Conservation (phyloP, 1,140 invertebrate genomes). For the Brachionus sp. region DNA sequence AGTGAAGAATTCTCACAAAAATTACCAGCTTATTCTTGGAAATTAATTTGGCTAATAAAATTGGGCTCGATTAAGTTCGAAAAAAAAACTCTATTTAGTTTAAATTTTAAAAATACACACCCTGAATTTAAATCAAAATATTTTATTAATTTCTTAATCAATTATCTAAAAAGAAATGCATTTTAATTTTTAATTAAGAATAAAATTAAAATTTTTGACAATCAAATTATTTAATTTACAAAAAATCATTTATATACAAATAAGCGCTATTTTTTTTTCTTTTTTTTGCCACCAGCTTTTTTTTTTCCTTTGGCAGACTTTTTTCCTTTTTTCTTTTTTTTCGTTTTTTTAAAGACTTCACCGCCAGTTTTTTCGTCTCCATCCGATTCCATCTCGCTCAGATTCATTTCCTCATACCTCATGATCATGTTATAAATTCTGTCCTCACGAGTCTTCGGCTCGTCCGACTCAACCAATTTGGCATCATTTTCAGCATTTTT, state of each 20-base stretch:
- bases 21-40: too few species aligned
- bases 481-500: neutral
- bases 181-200: too few species aligned
- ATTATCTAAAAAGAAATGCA: too few species aligned
- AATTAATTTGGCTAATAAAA: too few species aligned
- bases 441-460: neutral
- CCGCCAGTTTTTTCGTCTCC: conserved; percentile 23
- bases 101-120: neutral
- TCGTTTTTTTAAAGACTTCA: conserved; percentile 31
- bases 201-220: too few species aligned
- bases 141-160: too few species aligned
- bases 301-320: conserved; percentile 43
- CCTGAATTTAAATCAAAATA: too few species aligned
- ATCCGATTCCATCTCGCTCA: conserved; percentile 37
- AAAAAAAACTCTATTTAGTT: neutral
- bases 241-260: too few species aligned
- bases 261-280: neutral
- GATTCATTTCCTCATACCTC: conserved; percentile 8
- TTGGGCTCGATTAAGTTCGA: too few species aligned
- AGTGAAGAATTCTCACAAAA: too few species aligned
- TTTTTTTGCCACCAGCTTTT: neutral
- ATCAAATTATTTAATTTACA: too few species aligned
- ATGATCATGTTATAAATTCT: conserved; percentile 31
- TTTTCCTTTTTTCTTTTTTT: conserved; percentile 42
- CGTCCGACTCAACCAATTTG: neutral